Evolutionary conservation across 1,140 invertebrate species (phyloP).

Genomic region (Manduca sexta): DNA sequence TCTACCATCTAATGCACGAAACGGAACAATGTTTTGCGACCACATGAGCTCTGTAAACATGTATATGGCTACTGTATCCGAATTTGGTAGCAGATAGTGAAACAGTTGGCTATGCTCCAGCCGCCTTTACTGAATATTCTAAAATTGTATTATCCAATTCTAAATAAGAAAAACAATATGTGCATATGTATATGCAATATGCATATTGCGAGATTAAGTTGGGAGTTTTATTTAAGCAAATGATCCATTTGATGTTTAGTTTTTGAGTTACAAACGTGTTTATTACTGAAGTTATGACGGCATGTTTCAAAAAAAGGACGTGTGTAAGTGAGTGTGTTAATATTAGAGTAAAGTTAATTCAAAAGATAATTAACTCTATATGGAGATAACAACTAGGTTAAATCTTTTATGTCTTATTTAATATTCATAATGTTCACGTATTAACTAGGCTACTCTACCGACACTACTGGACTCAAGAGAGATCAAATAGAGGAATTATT

Average conservation of each 20-base stretch:
- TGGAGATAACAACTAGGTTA: no score
- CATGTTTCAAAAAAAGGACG: no score
- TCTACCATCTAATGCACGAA: constrained; percentile 27
- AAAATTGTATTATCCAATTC: constrained; percentile 14
- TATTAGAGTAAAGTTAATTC: no score
- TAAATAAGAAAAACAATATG: constrained; percentile 6
- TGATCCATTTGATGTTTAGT: neutral
- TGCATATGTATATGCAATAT: neutral
- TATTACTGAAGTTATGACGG: no score
- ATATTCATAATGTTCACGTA: no score
- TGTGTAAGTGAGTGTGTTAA: no score
- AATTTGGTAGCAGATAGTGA: constrained; percentile 42
- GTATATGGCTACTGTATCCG: constrained; percentile 1
- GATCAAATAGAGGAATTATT: no score
- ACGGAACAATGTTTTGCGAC: constrained; percentile 29
- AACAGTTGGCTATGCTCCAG: constrained; percentile 52
- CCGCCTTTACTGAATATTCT: constrained; percentile 18
- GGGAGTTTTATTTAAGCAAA: constrained; percentile 6
- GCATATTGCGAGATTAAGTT: neutral
- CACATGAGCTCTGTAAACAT: constrained; percentile 13
- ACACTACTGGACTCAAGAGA: no score
- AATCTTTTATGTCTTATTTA: no score
- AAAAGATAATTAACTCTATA: no score
- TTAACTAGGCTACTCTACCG: no score
- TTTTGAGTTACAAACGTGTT: no score